Evolutionary conservation across 2,113 vertebrate genomes (phyloP).

Genomic region (Strix aluco): DNA sequence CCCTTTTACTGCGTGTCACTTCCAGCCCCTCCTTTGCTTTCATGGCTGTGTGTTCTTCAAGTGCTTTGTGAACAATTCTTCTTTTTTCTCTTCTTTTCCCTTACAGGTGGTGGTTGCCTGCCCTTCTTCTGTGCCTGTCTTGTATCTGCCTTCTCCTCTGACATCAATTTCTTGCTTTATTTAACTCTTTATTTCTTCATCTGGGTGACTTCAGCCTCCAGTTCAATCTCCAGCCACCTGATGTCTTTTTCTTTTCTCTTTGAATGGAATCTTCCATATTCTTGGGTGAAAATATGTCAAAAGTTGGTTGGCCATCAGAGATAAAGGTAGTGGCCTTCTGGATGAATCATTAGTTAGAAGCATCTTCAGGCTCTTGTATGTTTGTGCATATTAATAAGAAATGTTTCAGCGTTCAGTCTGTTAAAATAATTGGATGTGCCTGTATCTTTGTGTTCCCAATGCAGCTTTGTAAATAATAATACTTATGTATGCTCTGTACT

Average conservation of each 20-base stretch:
- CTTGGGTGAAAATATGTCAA: neutral
- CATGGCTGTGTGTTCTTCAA: neutral
- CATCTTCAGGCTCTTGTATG: neutral
- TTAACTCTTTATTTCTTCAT: neutral
- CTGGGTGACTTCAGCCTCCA: neutral
- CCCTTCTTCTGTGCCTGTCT: neutral
- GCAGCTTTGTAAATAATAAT: neutral
- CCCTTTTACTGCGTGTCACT: accelerated
- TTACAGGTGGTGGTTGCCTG: neutral
- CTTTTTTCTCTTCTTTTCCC: neutral
- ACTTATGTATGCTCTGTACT: neutral
- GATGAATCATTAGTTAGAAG: neutral
- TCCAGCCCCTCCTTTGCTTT: neutral
- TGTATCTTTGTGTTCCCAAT: neutral
- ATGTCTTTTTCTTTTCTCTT: neutral
- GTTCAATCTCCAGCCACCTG: neutral
- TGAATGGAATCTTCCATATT: neutral
- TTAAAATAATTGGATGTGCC: neutral
- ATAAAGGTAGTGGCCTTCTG: neutral
- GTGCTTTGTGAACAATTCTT: neutral
- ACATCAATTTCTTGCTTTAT: neutral
- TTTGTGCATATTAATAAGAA: neutral
- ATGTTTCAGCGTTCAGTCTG: neutral
- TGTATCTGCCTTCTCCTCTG: neutral
- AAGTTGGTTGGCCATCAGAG: neutral